Base-by-base conservation (phyloP, 2,797 vertebrate species). In the Rhadinocentrus ornatus region DNA sequence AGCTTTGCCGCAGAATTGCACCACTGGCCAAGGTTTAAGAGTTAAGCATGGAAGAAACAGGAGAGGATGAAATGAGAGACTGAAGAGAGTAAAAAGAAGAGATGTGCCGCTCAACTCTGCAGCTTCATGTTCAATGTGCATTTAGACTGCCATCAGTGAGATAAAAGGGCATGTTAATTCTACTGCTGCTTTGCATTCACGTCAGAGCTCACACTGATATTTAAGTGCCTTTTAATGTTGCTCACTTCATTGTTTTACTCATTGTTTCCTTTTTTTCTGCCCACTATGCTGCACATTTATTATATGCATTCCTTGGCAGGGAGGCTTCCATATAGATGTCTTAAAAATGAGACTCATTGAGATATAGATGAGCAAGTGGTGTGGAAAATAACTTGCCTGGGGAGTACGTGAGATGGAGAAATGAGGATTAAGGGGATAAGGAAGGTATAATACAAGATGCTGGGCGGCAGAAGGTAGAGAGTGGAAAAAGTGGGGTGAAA, bases 361-460 rank as follows among this genome's bases (percentile, higher is more conserved):
- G 69, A 81, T 60, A 62, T 20, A 58, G 77, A 74, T 71, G 70
- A 69, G 7, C 10, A 27, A 50, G 69, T 55, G 13, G 75, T 37
- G n/a, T 8, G 57, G 69, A 65, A 77, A 80, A 80, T n/a, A 74
- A 78, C 69, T 79, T 61, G 67, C 77, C 11, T 34, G 53, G 75
- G 69, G 80, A 82, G 69, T 68, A 26, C 60, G 64, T 44, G 69
- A 34, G 77, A 80, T 50, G 48, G 54, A 68, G 80, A 78, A 78
- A 79, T 75, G 57, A 77, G 86, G 77, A 87, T 85, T 81, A 85
- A 65, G 77, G 75, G 75, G 75, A 80, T 84, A 50, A 83, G 73
- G 64, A 76, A 79, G 80, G 72, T 81, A 87, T 84, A 73, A 87
- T 79, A 73, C n/a, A 10, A 66, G 56, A 61, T 69, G 73, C 46